Percentiles rank a stretch among this genome's conserved stretches.
Evolutionary conservation across 1,140 invertebrate species (phyloP).

Genomic region (Pissodes strobi): DNA sequence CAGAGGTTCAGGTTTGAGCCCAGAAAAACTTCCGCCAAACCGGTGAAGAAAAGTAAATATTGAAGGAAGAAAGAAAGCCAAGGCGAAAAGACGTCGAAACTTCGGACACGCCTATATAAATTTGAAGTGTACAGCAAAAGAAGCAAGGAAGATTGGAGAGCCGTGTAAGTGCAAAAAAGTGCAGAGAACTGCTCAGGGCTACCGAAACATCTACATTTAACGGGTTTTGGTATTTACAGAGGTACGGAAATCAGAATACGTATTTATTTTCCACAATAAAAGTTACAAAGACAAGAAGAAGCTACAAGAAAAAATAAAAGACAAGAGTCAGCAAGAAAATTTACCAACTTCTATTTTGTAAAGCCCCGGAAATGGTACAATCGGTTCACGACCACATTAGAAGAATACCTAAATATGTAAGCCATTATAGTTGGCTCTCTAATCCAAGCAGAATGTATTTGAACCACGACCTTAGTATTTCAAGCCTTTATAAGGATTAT

Average conservation of each 20-base stretch:
- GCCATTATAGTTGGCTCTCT: background rate
- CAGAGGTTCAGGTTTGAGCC: too few species aligned
- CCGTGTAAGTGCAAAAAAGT: background rate
- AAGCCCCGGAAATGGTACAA: too few species aligned
- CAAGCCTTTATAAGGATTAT: too few species aligned
- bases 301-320: background rate
- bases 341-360: background rate
- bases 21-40: too few species aligned
- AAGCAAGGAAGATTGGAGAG: background rate
- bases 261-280: background rate
- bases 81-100: background rate
- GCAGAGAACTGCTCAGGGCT: too few species aligned
- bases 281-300: background rate
- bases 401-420: too few species aligned
- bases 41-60: background rate
- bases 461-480: background rate
- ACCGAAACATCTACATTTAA: background rate
- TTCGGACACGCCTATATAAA: too few species aligned
- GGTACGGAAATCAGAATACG: background rate
- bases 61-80: background rate
- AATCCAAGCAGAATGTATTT: background rate
- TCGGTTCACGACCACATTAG: conserved; percentile 5
- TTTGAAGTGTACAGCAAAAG: background rate
- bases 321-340: background rate
- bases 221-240: background rate